Evolutionary conservation across 1,140 invertebrate species (phyloP), one percentile per base, ranked within the genome.

Genomic region (Caerostris extrusa): DNA sequence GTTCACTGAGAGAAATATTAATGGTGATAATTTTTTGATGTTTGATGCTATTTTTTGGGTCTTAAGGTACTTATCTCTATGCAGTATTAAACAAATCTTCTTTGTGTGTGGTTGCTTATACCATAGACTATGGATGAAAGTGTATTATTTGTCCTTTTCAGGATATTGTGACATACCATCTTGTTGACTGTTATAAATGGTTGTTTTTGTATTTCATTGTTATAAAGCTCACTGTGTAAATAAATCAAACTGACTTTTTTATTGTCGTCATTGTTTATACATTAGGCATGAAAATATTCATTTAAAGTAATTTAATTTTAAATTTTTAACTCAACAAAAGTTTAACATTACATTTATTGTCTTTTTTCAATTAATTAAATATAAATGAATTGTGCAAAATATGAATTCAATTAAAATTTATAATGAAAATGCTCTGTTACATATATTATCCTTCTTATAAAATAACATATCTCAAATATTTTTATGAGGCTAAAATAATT

Each of bases 161-260:
- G 57, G 85, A 61, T 61, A 61, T 58, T 81, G 69, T 58, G 71
- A 67, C 77, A 83, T 64, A 64, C 90, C 81, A 91, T 67, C 77
- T 85, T 91, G 90, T 91, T 91, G 81, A 85, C 71, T 91, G 71
- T 91, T 91, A 82, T 83, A 91, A 50, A 91, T 91, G 90, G 77
- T 85, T 91, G 90, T 91, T 83, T 91, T 91, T 91, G 90, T 91
- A 91, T 81, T 81, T 90, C 89, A 90, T 91, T 91, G 90, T 91
- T 91, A 91, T 56, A 58, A 85, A 91, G 71, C 77, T 91, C 90
- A 85, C 81, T 83, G 58, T 83, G 58, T 91, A 91, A 91, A 91
- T 91, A 91, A 91, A 91, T 85, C 71, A 56, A 85, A 60, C 67
- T 56, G 64, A 81, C 64, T 19, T 91, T 91, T 83, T 91, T 57